Evolutionary conservation across 2,888 invertebrate species (phyloP).

Genomic region (Apantesis nais): DNA sequence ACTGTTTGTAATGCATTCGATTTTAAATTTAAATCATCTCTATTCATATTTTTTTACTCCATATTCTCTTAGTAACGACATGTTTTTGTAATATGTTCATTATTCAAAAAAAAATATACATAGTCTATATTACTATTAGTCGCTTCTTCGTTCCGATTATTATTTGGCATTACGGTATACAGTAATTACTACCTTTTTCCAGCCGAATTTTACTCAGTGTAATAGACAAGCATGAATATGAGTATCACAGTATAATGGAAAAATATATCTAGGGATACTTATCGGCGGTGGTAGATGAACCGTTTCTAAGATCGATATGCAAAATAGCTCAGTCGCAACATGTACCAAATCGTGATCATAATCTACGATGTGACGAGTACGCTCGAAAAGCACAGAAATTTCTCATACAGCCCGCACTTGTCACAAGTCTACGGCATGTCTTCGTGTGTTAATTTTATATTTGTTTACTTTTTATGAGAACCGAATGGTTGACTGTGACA

Average conservation of each 20-base stretch:
- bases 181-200: constrained; percentile 9
- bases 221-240: constrained; percentile 21
- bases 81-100: neutral
- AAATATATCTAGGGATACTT: neutral
- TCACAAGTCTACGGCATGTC: constrained; percentile 12
- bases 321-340: constrained; percentile 49
- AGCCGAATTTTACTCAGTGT: constrained; percentile 6
- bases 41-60: neutral
- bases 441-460: neutral
- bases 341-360: constrained; percentile 33
- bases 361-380: constrained; percentile 18
- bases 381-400: constrained; percentile 29
- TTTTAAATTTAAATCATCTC: neutral
- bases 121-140: neutral
- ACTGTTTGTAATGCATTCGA: constrained; percentile 36
- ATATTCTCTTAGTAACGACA: neutral
- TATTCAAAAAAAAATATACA: neutral
- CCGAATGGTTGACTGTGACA: neutral
- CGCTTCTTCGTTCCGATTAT: neutral
- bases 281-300: constrained; percentile 19
- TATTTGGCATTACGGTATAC: neutral
- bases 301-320: constrained; percentile 61
- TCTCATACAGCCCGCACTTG: constrained; percentile 28
- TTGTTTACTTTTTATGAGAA: neutral
- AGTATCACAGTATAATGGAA: constrained; percentile 18